phyloP scores from a whole-genome alignment of 23 tunicate species.

The Halocynthia aurantium region DNA sequence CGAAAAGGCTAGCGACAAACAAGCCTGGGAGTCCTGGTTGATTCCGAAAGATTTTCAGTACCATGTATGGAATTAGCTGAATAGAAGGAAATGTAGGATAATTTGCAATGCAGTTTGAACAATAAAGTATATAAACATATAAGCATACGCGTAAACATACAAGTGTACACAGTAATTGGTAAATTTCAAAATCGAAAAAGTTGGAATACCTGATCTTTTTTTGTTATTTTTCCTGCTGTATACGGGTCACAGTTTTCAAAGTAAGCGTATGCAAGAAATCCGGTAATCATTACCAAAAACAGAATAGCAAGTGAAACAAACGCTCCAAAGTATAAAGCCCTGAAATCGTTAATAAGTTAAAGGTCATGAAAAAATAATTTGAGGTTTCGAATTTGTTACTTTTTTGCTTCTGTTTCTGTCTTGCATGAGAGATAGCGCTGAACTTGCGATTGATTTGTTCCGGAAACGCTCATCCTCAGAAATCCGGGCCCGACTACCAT shows the following conservation, averaged over 20 bases:
- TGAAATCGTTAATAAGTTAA: no score
- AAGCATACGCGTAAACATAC: no score
- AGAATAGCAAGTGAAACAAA: no score
- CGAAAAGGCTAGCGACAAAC: conserved; percentile 24
- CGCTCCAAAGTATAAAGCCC: no score
- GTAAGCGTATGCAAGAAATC: no score
- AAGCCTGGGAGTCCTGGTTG: conserved; percentile 24
- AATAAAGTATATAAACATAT: no score
- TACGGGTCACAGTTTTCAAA: no score
- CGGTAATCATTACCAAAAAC: no score
- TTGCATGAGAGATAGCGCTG: conserved; percentile 85
- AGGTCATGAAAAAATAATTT: no score
- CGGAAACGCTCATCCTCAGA: conserved; percentile 84
- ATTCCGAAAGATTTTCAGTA: conserved; percentile 4
- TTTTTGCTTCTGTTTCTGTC: conserved; percentile 62
- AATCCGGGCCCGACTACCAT: conserved; percentile 74
- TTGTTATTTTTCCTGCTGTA: no score
- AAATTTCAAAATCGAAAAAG: not conserved
- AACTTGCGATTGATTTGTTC: conserved; percentile 82
- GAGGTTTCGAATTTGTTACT: conserved; percentile 12
- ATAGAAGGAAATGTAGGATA: not conserved
- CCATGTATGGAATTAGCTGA: conserved; percentile 13
- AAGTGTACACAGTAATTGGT: not conserved
- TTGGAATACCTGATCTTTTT: no score
- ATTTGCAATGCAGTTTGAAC: not conserved